Evolutionary conservation across 2,797 vertebrate species (phyloP), one percentile per base, ranked within the genome.

Genomic region (Falco novaeseelandiae): DNA sequence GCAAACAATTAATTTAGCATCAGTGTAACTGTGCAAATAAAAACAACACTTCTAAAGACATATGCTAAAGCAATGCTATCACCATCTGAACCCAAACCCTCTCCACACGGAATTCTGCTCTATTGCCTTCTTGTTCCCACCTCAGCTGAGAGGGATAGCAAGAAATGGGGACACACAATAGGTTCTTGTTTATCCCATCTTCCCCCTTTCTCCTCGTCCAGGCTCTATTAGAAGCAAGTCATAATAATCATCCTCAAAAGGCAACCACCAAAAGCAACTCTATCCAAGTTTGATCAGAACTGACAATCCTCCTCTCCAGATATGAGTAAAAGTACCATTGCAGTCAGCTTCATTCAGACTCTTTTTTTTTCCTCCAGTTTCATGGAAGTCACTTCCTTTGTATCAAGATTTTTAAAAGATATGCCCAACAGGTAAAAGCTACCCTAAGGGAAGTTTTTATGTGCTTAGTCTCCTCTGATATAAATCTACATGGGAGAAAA

Each of bases 201-300:
- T 66, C 25, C 21, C 21, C 36, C 22, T 66, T 87, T 62, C 67
- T 80, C 46, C 46, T 34, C 51, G 34, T n/a, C 10, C 30, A 54
- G 59, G n/a, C 32, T 91, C 38, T 70, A 9, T 25, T 54, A 80
- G 48, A 87, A 83, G 27, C 58, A 84, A 84, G 55, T 71, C 65
- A 89, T 20, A 94, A 89, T 14, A 79, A 91, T 82, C 23, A 87
- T 71, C 83, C n/a, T 87, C 87, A 83, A 80, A 96, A 83, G 9
- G 42, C 34, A 85, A n/a, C 5, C 26, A 87, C 44, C 18, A 84
- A 92, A 74, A 89, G 15, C 69, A 82, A 44, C 42, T 65, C 77
- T 40, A 42, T 10, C 61, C 46, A 72, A 46, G 12, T 66, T 29
- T 73, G 59, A 94, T 91, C 32, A 70, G 87, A 96, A 81, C 63